phyloP scores from a whole-genome alignment of 2,797 vertebrate genomes.

The Chaenodraco wilsoni region DNA sequence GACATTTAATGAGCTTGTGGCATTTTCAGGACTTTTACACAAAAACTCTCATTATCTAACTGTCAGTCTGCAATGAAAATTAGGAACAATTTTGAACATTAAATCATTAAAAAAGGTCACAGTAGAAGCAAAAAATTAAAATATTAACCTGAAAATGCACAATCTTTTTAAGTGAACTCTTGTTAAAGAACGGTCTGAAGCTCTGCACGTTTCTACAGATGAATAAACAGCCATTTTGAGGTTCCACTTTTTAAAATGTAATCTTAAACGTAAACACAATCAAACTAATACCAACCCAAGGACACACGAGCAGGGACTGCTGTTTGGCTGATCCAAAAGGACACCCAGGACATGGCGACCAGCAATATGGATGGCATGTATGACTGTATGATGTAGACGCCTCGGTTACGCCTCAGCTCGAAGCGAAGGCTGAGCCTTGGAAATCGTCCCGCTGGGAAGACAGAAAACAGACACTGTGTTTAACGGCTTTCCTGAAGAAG shows the following conservation, averaged over 20 bases:
- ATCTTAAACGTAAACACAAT: slow-evolving; percentile 1
- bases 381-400: slow-evolving; percentile 98
- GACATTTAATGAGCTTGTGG: neutral
- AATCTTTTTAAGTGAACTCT: no score
- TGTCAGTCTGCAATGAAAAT: neutral
- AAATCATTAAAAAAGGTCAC: no score
- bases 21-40: neutral
- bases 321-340: slow-evolving; percentile 99
- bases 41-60: neutral
- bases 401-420: slow-evolving; percentile 91
- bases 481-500: slow-evolving; percentile 29
- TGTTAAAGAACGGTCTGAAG: no score
- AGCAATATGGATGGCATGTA: slow-evolving; percentile 96
- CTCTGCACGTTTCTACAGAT: neutral
- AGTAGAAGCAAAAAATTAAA: no score
- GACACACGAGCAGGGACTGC: slow-evolving; percentile 97
- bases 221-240: neutral
- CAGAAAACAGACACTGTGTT: slow-evolving; percentile 33
- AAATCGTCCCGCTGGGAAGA: slow-evolving; percentile 90
- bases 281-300: slow-evolving; percentile 83
- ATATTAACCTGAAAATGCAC: no score
- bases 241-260: neutral
- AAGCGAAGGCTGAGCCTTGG: slow-evolving; percentile 95
- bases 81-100: neutral
- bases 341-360: slow-evolving; percentile 99